A percentile compares a stretch with the other conserved stretches of the same genome.
These are phyloP conservation scores for Drosophila malerkotliana DNA, from an alignment of 1,140 invertebrate species.

Conservation along the genomic window DNA sequence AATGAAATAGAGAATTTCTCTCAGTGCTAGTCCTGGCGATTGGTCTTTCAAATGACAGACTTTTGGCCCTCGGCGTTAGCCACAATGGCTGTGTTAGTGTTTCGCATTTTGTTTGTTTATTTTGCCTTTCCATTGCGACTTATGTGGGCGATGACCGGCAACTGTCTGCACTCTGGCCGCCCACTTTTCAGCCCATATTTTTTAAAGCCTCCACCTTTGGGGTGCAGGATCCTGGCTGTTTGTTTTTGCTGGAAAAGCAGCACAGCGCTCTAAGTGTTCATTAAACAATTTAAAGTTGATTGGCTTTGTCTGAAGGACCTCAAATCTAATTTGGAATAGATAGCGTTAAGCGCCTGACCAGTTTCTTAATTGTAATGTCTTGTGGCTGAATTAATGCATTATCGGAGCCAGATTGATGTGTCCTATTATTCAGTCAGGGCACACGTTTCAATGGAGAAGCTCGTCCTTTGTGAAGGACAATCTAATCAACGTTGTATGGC, in stretches of 20 bases:
- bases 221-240: conserved; percentile 1
- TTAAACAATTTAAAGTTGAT: conserved; percentile 75
- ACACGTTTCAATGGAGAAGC: conserved; percentile 12
- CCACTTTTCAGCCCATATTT: neutral
- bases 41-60: conserved; percentile 25
- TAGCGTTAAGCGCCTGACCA: conserved; percentile 27
- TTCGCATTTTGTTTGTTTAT: conserved; percentile 54
- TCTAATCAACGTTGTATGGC: conserved; percentile 4
- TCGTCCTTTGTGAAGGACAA: neutral
- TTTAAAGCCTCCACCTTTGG: neutral
- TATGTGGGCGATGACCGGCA: conserved; percentile 63
- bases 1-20: neutral
- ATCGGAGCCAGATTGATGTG: conserved; percentile 25
- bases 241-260: conserved; percentile 33
- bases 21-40: conserved; percentile 1
- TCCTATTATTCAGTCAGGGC: neutral
- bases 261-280: conserved; percentile 68
- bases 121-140: conserved; percentile 36
- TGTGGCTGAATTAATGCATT: conserved; percentile 34
- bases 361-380: conserved; percentile 38
- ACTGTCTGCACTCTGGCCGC: conserved; percentile 35
- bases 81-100: conserved; percentile 66
- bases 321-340: conserved; percentile 31
- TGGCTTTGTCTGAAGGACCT: conserved; percentile 14
- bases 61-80: conserved; percentile 45